Evolutionary conservation across 2,888 invertebrate genomes (phyloP).

Genomic region (Tyria jacobaeae): DNA sequence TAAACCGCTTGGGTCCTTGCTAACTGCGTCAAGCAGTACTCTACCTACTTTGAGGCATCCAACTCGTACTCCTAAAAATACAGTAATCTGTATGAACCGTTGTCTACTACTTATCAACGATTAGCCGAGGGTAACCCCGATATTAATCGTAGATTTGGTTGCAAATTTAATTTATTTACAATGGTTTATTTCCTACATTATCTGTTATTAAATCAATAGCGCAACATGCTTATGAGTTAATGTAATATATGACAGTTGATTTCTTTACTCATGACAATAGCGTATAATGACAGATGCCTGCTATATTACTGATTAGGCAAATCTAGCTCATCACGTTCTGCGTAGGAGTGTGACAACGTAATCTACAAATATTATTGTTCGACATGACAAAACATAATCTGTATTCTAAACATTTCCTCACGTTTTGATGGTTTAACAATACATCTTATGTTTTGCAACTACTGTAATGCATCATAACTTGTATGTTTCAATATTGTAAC

Average conservation of each 20-base stretch:
- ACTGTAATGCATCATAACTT: conserved; percentile 1
- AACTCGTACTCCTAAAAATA: too few species aligned
- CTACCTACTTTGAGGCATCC: too few species aligned
- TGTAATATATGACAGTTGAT: conserved; percentile 1
- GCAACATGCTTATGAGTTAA: conserved; percentile 2
- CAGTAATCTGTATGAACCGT: too few species aligned
- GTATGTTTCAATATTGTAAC: background rate
- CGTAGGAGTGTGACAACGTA: conserved; percentile 13
- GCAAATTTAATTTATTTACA: background rate
- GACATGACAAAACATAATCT: conserved; percentile 11
- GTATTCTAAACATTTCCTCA: conserved; percentile 8
- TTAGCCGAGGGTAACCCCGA: too few species aligned
- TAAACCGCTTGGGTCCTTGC: too few species aligned
- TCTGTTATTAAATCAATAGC: conserved; percentile 4
- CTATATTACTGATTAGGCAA: conserved; percentile 4
- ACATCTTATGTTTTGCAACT: conserved; percentile 4
- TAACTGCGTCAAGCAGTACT: too few species aligned
- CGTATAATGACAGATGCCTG: conserved; percentile 3
- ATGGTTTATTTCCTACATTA: background rate
- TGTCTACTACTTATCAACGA: too few species aligned
- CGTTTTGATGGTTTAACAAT: conserved; percentile 2
- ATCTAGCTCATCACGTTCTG: conserved; percentile 2
- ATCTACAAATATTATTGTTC: conserved; percentile 16
- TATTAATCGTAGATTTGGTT: background rate
- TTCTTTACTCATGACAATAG: conserved; percentile 8